Evolutionary conservation across 2,797 vertebrate genomes (phyloP).

Genomic region (Pseudochaenichthys georgianus): DNA sequence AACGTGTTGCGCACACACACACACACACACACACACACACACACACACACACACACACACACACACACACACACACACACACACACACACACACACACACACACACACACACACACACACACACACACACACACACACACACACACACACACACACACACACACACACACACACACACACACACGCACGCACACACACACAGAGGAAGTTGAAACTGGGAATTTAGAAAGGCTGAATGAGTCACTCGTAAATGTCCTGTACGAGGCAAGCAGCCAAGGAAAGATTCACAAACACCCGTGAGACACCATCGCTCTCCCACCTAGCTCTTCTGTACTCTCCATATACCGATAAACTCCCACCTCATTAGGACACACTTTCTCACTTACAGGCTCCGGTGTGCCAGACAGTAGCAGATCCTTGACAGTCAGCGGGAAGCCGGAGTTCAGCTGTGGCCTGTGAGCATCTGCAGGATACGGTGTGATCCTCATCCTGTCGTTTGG

Average conservation of each 20-base stretch:
- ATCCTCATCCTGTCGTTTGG: conserved; percentile 51
- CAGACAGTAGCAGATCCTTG: conserved; percentile 93
- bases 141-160: too few species aligned
- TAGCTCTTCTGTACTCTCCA: background rate
- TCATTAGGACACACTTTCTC: conserved; percentile 4
- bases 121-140: too few species aligned
- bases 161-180: too few species aligned
- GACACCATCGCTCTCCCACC: background rate
- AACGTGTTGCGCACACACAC: too few species aligned
- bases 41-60: background rate
- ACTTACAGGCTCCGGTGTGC: conserved; percentile 88
- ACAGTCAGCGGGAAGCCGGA: conserved; percentile 87
- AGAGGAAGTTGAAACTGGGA: too few species aligned
- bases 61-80: too few species aligned
- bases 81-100: too few species aligned
- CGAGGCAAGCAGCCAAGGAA: conserved; percentile 7
- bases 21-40: conserved; percentile 5
- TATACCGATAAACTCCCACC: conserved; percentile 2
- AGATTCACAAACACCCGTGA: conserved; percentile 13
- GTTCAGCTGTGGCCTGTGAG: conserved; percentile 58
- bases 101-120: too few species aligned
- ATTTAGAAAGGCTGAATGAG: too few species aligned
- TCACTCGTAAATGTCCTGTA: background rate
- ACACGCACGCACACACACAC: too few species aligned
- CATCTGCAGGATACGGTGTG: conserved; percentile 60